Conservation (phyloP, 2,113 vertebrate genomes). For the Ctenomys sociabilis region DNA sequence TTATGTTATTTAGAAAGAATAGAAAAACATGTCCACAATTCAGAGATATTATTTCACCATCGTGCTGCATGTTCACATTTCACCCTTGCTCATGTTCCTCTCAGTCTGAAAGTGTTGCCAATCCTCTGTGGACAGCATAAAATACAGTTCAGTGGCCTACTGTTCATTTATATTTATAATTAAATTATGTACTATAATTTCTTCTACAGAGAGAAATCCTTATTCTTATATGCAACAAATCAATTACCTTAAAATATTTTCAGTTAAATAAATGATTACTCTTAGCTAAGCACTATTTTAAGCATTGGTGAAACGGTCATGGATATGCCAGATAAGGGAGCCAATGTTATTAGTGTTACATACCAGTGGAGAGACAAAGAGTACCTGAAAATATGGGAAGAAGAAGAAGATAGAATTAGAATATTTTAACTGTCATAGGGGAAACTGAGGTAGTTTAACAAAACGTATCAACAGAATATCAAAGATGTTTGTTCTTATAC, state of each 20-base stretch:
- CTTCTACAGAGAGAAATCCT: background rate
- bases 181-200: background rate
- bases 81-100: background rate
- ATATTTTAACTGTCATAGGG: background rate
- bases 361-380: background rate
- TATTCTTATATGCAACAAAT: background rate
- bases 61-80: background rate
- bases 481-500: background rate
- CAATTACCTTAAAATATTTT: background rate
- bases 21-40: background rate
- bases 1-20: background rate
- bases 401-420: background rate
- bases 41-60: background rate
- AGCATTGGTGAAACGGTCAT: background rate
- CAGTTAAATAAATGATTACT: background rate
- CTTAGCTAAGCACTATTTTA: background rate
- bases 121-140: background rate
- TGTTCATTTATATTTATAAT: background rate
- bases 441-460: background rate
- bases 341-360: background rate
- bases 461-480: background rate
- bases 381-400: background rate
- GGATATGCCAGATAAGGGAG: background rate
- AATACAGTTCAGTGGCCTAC: background rate
- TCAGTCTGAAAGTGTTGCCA: background rate